phyloP scores from a whole-genome alignment of 2,797 vertebrate species.

The Buphagus erythrorhynchus region DNA sequence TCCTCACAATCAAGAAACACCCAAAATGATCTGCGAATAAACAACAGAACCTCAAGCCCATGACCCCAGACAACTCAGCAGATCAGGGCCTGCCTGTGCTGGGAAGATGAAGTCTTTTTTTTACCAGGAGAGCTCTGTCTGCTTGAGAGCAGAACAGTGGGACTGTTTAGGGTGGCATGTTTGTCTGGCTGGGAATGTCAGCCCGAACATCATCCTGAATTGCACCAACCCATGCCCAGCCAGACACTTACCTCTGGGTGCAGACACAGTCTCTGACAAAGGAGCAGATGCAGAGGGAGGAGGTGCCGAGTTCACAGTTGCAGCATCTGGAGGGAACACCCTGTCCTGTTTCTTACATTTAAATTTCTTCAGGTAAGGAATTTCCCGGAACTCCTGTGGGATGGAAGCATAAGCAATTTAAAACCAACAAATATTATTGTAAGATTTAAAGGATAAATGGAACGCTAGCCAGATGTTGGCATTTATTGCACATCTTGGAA shows the following conservation, averaged over 20 bases:
- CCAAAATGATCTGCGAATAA: background rate
- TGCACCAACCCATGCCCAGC: background rate
- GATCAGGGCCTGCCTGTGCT: background rate
- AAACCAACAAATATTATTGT: background rate
- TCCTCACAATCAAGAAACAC: background rate
- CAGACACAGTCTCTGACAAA: conserved; percentile 53
- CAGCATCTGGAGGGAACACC: conserved; percentile 84
- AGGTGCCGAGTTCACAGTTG: conserved; percentile 13
- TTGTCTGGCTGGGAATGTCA: background rate
- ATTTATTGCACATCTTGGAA: background rate
- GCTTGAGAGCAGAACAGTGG: background rate
- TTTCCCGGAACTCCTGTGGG: conserved; percentile 89
- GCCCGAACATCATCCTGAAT: background rate
- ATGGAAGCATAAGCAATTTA: background rate
- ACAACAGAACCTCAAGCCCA: background rate
- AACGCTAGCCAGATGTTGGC: background rate
- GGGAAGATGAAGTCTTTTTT: background rate
- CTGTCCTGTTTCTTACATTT: conserved; percentile 92
- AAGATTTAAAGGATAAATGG: background rate
- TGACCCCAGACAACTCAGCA: background rate
- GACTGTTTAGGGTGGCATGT: fast-evolving
- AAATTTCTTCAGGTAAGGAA: conserved; percentile 94
- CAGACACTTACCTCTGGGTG: conserved; percentile 80
- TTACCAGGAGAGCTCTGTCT: background rate
- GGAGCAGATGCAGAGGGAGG: conserved; percentile 72